A percentile compares a stretch with the other conserved stretches of the same genome.
phyloP scores from a whole-genome alignment of 2,888 invertebrate genomes.

The Rhyacophila evoluta region DNA sequence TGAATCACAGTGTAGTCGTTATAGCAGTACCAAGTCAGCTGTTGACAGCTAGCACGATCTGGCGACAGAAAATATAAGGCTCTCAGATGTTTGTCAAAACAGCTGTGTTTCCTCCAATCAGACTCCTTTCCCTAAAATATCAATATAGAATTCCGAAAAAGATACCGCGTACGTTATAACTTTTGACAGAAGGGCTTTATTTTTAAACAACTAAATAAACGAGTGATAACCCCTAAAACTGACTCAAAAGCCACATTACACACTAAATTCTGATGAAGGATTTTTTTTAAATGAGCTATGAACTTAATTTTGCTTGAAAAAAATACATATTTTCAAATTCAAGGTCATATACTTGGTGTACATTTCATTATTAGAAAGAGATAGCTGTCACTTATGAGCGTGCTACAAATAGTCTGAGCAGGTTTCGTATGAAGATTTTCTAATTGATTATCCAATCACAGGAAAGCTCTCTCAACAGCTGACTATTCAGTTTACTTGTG shows the following conservation, averaged over 20 bases:
- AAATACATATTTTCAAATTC: constrained; percentile 60
- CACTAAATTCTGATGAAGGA: constrained; percentile 56
- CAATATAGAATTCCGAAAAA: constrained; percentile 61
- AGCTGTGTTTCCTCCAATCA: constrained; percentile 67
- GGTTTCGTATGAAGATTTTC: constrained; percentile 55
- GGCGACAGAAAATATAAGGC: constrained; percentile 44
- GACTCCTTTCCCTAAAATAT: constrained; percentile 57
- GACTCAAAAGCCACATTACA: constrained; percentile 46
- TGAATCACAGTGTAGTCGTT: background rate
- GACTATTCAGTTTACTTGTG: constrained; percentile 56
- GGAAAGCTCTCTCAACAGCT: constrained; percentile 63
- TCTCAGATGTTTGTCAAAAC: constrained; percentile 63
- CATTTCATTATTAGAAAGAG: constrained; percentile 58
- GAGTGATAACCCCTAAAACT: constrained; percentile 52
- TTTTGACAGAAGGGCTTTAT: constrained; percentile 66
- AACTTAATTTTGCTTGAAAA: background rate
- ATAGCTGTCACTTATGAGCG: background rate
- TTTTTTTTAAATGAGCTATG: constrained; percentile 57
- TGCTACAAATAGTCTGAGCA: background rate
- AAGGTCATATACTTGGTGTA: constrained; percentile 60
- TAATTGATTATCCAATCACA: constrained; percentile 70
- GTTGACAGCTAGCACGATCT: constrained; percentile 60
- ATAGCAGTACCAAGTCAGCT: constrained; percentile 54
- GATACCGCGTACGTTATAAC: constrained; percentile 59
- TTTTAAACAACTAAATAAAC: constrained; percentile 64